Evolutionary conservation across 2,113 vertebrate species (phyloP).

Genomic region (Nibea albiflora): DNA sequence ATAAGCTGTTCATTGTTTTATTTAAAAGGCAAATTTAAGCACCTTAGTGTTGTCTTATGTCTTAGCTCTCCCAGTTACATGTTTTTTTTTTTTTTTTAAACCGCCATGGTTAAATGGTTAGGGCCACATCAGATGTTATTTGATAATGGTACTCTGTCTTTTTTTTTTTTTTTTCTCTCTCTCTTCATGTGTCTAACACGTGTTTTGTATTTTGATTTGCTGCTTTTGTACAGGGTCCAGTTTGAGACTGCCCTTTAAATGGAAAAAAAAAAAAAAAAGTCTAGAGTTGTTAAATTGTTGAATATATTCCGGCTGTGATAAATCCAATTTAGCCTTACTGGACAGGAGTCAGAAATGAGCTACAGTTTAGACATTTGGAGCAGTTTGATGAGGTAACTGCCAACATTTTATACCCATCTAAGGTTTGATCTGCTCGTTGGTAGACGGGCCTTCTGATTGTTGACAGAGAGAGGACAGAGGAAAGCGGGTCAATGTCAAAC

Average conservation of each 20-base stretch:
- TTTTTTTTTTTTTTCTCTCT: neutral
- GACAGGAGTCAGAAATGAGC: conserved; percentile 15
- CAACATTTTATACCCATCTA: conserved; percentile 18
- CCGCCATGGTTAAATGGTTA: conserved; percentile 48
- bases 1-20: conserved; percentile 67
- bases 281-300: conserved; percentile 41
- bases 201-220: conserved; percentile 69
- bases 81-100: conserved; percentile 43
- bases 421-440: conserved; percentile 2
- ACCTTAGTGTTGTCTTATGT: conserved; percentile 66
- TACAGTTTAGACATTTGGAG: conserved; percentile 21
- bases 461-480: conserved; percentile 1
- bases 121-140: conserved; percentile 47
- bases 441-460: conserved; percentile 6
- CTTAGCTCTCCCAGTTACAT: conserved; percentile 36
- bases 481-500: conserved; percentile 1
- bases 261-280: conserved; percentile 10
- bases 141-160: conserved; percentile 57
- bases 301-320: conserved; percentile 49
- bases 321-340: conserved; percentile 44
- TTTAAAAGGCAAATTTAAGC: conserved; percentile 55
- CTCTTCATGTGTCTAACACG: conserved; percentile 49
- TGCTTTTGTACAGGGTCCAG: conserved; percentile 70
- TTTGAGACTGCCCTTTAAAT: conserved; percentile 66
- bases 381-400: conserved; percentile 17